Evolutionary conservation across 2,113 vertebrate genomes (phyloP).

Genomic region (Tauraco erythrolophus): DNA sequence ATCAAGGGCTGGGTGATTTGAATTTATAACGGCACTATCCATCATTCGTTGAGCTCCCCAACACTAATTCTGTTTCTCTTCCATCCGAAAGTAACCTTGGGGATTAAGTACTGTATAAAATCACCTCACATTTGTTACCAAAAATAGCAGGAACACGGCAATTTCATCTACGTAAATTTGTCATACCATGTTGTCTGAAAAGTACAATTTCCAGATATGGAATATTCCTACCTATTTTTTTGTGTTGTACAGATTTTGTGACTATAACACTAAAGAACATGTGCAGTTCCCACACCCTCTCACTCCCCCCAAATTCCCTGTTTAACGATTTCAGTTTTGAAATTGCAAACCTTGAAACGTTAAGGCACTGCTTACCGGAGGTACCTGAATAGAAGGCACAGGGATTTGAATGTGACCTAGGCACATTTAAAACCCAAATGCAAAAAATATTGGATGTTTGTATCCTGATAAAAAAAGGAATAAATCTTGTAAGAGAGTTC

Average conservation of each 20-base stretch:
- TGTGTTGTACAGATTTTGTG: not conserved
- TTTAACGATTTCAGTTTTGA: not conserved
- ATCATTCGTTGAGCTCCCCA: not conserved
- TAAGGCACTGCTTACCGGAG: not conserved
- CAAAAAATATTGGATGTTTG: not conserved
- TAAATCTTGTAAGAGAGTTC: not conserved
- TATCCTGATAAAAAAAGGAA: not conserved
- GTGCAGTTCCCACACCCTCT: not conserved
- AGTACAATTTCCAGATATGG: fast-evolving
- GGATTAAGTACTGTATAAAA: conserved; percentile 50
- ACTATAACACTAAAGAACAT: not conserved
- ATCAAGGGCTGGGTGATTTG: conserved; percentile 19
- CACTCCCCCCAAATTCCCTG: not conserved
- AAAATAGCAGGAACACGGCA: not conserved
- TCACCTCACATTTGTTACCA: not conserved
- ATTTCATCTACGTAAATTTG: not conserved
- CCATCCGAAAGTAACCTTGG: not conserved
- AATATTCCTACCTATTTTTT: not conserved
- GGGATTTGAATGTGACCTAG: not conserved
- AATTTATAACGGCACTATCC: conserved; percentile 28
- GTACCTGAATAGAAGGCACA: not conserved
- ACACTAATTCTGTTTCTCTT: not conserved
- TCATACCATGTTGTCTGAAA: not conserved
- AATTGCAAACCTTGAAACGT: not conserved
- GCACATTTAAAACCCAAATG: not conserved